Conservation (phyloP, 2,888 invertebrate genomes). For the Drosophila kanekoi region DNA sequence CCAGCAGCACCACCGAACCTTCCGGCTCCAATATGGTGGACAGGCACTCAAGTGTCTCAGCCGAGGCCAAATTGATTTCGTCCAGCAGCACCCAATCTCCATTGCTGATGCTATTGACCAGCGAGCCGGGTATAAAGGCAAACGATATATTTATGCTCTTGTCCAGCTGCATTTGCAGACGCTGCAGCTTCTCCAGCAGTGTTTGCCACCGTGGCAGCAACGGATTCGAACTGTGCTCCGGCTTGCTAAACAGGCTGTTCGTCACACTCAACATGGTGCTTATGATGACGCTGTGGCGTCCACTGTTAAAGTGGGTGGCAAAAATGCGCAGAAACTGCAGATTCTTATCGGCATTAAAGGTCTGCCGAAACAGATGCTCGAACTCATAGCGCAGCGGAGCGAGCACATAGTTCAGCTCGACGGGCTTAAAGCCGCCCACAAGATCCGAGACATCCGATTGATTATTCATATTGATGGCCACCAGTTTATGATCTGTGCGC, state of each 20-base stretch:
- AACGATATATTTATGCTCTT: slow-evolving; percentile 87
- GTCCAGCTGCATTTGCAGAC: slow-evolving; percentile 91
- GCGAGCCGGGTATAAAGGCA: slow-evolving; percentile 96
- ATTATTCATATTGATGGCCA: slow-evolving; percentile 99
- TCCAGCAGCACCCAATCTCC: slow-evolving; percentile 99
- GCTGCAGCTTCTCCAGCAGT: slow-evolving; percentile 89
- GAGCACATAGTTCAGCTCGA: slow-evolving; percentile 93
- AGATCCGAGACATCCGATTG: slow-evolving; percentile 99
- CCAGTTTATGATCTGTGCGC: slow-evolving; percentile 92
- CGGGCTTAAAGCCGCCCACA: slow-evolving; percentile 98
- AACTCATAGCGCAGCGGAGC: slow-evolving; percentile 93
- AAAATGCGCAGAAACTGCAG: slow-evolving; percentile 92
- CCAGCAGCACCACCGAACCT: slow-evolving; percentile 93
- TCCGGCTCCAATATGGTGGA: slow-evolving; percentile 94
- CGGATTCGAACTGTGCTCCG: slow-evolving; percentile 61
- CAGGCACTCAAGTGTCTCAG: slow-evolving; percentile 97
- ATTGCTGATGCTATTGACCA: slow-evolving; percentile 95
- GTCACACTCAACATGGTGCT: slow-evolving; percentile 91
- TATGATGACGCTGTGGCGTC: slow-evolving; percentile 90
- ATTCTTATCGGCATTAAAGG: slow-evolving; percentile 92
- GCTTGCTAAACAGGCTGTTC: slow-evolving; percentile 76
- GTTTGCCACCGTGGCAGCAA: slow-evolving; percentile 88
- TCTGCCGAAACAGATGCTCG: slow-evolving; percentile 92
- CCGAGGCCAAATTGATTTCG: slow-evolving; percentile 98
- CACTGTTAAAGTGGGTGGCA: slow-evolving; percentile 90